phyloP scores from a whole-genome alignment of 2,113 vertebrate genomes.

The Actenoides lindsayi region DNA sequence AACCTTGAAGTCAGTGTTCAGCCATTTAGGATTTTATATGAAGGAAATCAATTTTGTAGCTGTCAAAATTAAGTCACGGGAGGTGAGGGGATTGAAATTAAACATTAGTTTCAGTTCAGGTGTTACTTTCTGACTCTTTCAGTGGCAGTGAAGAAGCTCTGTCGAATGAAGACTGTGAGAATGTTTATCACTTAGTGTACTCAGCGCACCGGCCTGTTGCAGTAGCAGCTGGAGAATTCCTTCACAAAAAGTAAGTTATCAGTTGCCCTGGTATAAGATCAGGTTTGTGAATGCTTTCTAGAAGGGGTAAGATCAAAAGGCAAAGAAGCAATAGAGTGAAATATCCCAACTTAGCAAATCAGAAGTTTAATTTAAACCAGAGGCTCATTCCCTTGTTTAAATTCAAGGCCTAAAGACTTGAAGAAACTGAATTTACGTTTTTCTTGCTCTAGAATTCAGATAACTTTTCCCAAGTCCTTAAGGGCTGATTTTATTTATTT shows the following conservation, averaged over 20 bases:
- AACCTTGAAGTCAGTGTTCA: background rate
- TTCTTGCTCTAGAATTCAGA: background rate
- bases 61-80: background rate
- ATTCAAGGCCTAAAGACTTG: background rate
- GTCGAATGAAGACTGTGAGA: slow-evolving; percentile 99
- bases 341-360: background rate
- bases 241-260: slow-evolving; percentile 93
- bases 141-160: slow-evolving; percentile 98
- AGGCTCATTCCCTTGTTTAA: background rate
- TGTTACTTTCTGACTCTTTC: slow-evolving; percentile 66
- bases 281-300: background rate
- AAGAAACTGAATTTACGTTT: background rate
- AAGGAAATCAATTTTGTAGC: background rate
- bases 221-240: slow-evolving; percentile 96
- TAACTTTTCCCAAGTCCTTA: background rate
- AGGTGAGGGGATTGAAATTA: background rate
- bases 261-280: background rate
- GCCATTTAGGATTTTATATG: background rate
- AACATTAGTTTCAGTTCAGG: slow-evolving; percentile 1
- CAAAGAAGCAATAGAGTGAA: background rate
- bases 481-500: background rate
- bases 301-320: background rate
- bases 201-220: slow-evolving; percentile 97
- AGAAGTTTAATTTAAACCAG: background rate
- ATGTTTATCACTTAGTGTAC: slow-evolving; percentile 98